Percentiles rank a stretch among this genome's conserved stretches.
Evolutionary conservation across 2,888 invertebrate genomes (phyloP).

Genomic region (Brachyopa scutellaris): DNA sequence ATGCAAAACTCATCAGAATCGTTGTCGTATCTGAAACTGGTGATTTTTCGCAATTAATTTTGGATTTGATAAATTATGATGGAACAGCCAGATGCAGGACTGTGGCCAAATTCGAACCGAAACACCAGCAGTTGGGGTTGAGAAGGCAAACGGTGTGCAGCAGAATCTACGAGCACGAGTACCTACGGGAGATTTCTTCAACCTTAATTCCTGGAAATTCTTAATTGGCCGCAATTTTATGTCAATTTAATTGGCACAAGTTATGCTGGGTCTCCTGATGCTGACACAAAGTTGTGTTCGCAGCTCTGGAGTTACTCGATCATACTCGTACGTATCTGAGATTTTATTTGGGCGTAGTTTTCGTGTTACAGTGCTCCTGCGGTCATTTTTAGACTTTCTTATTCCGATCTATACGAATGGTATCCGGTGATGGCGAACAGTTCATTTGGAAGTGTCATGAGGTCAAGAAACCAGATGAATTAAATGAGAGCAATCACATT

Average conservation of each 20-base stretch:
- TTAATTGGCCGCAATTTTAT: slow-evolving; percentile 69
- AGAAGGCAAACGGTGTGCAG: slow-evolving; percentile 29
- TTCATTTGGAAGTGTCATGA: slow-evolving; percentile 13
- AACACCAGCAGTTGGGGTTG: too few species aligned
- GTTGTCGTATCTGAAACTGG: slow-evolving; percentile 33
- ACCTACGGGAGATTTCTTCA: slow-evolving; percentile 33
- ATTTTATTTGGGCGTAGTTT: not conserved
- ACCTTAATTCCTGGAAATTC: slow-evolving; percentile 71
- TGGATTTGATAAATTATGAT: slow-evolving; percentile 66
- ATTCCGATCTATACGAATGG: slow-evolving; percentile 18
- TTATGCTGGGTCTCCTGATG: slow-evolving; percentile 12
- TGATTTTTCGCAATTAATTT: slow-evolving; percentile 65
- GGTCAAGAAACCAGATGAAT: slow-evolving; percentile 38
- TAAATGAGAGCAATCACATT: not conserved
- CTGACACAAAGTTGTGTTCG: not conserved
- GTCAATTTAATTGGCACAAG: slow-evolving; percentile 62
- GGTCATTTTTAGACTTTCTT: slow-evolving; percentile 25
- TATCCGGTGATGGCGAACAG: slow-evolving; percentile 30
- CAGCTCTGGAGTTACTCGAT: not conserved
- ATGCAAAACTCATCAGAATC: not conserved
- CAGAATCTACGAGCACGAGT: not conserved
- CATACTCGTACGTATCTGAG: not conserved
- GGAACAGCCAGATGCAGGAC: slow-evolving; percentile 29
- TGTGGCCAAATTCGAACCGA: not conserved
- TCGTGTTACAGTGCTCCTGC: not conserved